Percentiles rank a stretch among this genome's conserved stretches.
phyloP scores from a whole-genome alignment of 2,113 vertebrate genomes.

The Odobenus rosmarus region DNA sequence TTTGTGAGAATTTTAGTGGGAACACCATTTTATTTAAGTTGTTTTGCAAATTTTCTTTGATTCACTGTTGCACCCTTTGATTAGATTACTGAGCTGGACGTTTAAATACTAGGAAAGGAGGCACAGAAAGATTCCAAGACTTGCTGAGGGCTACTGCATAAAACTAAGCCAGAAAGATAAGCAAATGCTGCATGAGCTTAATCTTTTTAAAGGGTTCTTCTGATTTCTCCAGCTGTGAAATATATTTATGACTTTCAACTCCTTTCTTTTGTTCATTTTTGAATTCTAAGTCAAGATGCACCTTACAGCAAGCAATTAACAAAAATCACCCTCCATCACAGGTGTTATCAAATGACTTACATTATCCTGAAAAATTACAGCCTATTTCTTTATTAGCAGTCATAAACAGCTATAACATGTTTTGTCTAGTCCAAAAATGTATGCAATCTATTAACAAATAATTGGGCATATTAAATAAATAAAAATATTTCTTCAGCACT shows the following conservation, averaged over 20 bases:
- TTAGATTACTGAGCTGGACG: not conserved
- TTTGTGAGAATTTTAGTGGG: not conserved
- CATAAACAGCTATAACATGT: not conserved
- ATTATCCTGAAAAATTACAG: conserved; percentile 19
- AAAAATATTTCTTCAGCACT: not conserved
- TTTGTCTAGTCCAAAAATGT: not conserved
- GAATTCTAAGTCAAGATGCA: conserved; percentile 54
- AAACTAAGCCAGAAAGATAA: conserved; percentile 40
- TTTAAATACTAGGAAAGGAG: conserved; percentile 7
- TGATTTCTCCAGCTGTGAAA: conserved; percentile 57
- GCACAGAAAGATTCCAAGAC: not conserved
- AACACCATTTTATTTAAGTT: not conserved
- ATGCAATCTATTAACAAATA: conserved; percentile 5
- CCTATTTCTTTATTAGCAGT: not conserved
- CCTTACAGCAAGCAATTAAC: conserved; percentile 61
- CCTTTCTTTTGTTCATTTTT: conserved; percentile 44
- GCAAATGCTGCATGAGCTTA: not conserved
- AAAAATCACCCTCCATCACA: conserved; percentile 25
- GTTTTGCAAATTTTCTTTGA: not conserved
- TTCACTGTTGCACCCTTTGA: not conserved
- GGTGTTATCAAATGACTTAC: conserved; percentile 44
- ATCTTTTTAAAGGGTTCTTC: conserved; percentile 30
- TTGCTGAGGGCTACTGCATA: not conserved
- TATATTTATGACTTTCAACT: conserved; percentile 40
- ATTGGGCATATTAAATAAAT: not conserved